Percentiles rank a stretch among this genome's conserved stretches.
Conservation (phyloP, 2,113 vertebrate genomes). For the Choloepus hoffmanni region DNA sequence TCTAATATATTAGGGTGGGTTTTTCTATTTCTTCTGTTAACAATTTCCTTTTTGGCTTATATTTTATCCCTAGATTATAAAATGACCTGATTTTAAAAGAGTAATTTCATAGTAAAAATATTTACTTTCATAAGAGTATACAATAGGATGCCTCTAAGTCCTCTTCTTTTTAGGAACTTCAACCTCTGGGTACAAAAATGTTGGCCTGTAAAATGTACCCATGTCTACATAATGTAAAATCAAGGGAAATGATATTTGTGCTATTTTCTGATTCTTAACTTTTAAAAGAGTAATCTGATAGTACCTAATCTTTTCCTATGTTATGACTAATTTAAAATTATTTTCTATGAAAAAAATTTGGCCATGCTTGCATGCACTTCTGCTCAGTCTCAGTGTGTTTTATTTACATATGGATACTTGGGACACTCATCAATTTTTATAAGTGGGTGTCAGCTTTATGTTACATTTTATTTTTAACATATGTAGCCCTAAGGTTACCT, state of each 20-base stretch:
- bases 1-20: background rate
- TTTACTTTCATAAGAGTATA: background rate
- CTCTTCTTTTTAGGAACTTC: background rate
- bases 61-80: background rate
- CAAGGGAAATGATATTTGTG: background rate
- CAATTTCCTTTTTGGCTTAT: background rate
- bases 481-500: background rate
- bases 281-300: background rate
- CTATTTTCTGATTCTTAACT: background rate
- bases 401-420: background rate
- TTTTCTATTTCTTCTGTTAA: background rate
- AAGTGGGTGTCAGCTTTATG: background rate
- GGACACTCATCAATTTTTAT: background rate
- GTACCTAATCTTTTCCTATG: background rate
- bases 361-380: background rate
- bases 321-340: constrained; percentile 7
- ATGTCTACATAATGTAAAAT: background rate
- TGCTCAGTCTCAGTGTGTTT: background rate
- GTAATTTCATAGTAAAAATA: background rate
- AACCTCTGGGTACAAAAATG: background rate
- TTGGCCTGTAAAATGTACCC: background rate
- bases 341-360: background rate
- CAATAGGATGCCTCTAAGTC: background rate
- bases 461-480: background rate
- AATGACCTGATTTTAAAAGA: background rate